These are phyloP conservation scores for Rhynchopsitta pachyrhyncha DNA, from an alignment of 2,113 vertebrate genomes.

Conservation along the genomic window DNA sequence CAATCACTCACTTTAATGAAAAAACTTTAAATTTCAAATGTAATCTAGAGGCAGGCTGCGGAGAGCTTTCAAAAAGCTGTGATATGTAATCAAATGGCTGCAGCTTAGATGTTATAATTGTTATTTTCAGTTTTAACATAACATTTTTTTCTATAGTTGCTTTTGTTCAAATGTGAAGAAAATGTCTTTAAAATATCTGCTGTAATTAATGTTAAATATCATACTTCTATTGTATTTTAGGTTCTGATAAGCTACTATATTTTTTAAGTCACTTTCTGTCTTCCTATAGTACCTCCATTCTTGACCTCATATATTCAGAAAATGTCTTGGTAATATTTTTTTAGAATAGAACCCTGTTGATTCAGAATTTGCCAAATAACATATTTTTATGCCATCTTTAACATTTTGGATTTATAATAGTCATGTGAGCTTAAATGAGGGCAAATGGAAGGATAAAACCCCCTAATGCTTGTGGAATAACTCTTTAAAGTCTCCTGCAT, in stretches of 20 bases:
- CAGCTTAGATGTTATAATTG: background rate
- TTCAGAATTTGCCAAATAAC: background rate
- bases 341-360: background rate
- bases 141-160: background rate
- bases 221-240: background rate
- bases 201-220: background rate
- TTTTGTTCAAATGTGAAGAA: background rate
- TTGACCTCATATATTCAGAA: background rate
- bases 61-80: background rate
- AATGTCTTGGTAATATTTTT: background rate
- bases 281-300: background rate
- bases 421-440: background rate
- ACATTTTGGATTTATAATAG: background rate
- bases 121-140: background rate
- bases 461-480: background rate
- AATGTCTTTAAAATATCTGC: background rate
- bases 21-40: slow-evolving; percentile 67
- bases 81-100: background rate
- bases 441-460: background rate
- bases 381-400: background rate
- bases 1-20: slow-evolving; percentile 26
- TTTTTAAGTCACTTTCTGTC: background rate
- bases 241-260: background rate
- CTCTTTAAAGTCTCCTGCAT: background rate
- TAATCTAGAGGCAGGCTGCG: slow-evolving; percentile 26